Conservation (phyloP, 2,113 vertebrate species). For the Poeciliopsis turrubarensis region DNA sequence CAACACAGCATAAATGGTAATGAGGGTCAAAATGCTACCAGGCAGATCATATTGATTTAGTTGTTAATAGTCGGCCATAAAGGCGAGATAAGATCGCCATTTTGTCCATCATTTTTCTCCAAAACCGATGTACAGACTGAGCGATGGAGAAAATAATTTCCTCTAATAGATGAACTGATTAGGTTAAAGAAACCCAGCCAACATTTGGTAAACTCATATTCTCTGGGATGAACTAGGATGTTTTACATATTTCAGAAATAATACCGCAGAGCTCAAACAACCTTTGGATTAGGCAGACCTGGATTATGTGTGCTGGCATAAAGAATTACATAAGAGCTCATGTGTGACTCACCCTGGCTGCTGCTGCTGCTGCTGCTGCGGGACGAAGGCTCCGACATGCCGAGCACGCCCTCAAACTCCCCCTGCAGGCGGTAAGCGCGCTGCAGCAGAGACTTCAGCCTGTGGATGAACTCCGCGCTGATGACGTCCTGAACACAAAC, state of each 20-base stretch:
- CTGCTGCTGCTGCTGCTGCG: constrained; percentile 74
- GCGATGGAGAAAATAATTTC: too few relatives aligned
- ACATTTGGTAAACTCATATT: too few relatives aligned
- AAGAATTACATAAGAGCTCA: background rate
- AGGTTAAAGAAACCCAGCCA: too few relatives aligned
- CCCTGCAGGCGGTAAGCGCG: constrained; percentile 95
- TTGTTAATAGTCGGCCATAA: too few relatives aligned
- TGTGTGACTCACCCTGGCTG: constrained; percentile 82
- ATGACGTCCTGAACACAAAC: constrained; percentile 86
- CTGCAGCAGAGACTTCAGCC: constrained; percentile 92
- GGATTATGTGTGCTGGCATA: background rate
- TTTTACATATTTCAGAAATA: background rate
- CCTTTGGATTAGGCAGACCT: background rate
- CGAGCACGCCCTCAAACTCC: constrained; percentile 92
- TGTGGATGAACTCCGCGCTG: constrained; percentile 93
- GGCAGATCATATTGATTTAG: too few relatives aligned
- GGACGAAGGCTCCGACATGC: constrained; percentile 83
- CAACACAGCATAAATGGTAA: too few relatives aligned
- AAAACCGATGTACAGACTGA: too few relatives aligned
- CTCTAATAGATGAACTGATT: too few relatives aligned
- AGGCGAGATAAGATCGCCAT: too few relatives aligned
- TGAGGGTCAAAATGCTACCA: too few relatives aligned
- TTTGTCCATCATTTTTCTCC: too few relatives aligned
- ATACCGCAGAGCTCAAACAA: background rate
- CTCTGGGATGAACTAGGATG: too few relatives aligned